Evolutionary conservation across 2,797 vertebrate genomes (phyloP), one percentile per base, ranked within the genome.

Genomic region (Poecilia gillii): DNA sequence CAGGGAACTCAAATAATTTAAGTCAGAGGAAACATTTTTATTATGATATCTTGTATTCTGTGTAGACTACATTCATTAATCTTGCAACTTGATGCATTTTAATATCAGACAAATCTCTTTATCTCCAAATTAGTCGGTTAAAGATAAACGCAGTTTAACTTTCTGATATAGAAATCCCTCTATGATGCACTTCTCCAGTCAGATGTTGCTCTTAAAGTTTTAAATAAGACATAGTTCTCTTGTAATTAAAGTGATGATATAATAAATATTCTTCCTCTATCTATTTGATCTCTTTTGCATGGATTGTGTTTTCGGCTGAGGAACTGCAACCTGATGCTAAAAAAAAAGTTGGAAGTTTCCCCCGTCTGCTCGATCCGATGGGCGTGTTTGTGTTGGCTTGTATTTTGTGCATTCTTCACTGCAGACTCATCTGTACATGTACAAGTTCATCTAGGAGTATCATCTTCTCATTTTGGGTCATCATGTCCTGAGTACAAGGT

Each of bases 401-500:
- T 43, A 13, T 43, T 43, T 43, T 2, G 4, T 43, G 6, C 25
- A 13, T n/a, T 45, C 66, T 43, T 2, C 23, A 6, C 8, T n/a
- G 23, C 25, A 25, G 39, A 9, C 55, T 71, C 73, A 25, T 59
- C 41, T 70, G 33, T 33, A 25, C 66, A 12, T 70, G 33, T 33
- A 25, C 66, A 12, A 25, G 25, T 39, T 68, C 3, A 62, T 47
- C 23, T 72, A 51, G 25, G 41, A 43, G 68, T 45, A 14, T 45
- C 68, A n/a, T 77, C 75, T 23, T 53, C 47, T 57, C 72, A 33
- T 46, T 64, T 18, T 55, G 4, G 43, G 59, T 72, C n/a, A 76
- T 36, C 57, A 55, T 77, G 31, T 33, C 25, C 77, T 74, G 72
- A 72, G 68, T 75, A 59, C n/a, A 43, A 14, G 39, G 13, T 76